A percentile compares a stretch with the other conserved stretches of the same genome.
phyloP scores from a whole-genome alignment of 2,888 invertebrate genomes.

The Andrena fulva region DNA sequence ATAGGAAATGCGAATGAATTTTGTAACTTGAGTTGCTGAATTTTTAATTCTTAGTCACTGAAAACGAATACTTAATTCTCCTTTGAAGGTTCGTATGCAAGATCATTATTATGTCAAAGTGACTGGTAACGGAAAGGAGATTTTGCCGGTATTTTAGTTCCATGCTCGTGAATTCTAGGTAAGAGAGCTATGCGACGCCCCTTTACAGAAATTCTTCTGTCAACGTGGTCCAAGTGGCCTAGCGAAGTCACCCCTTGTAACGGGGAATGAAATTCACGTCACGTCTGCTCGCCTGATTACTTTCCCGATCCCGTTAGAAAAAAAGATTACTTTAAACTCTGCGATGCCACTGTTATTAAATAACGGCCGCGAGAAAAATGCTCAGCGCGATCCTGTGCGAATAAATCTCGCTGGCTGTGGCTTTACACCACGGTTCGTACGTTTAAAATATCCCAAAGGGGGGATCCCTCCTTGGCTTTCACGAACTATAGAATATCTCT shows the following conservation, averaged over 20 bases:
- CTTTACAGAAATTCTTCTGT: neutral
- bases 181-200: too few species aligned
- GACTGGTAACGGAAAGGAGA: too few species aligned
- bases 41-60: too few species aligned
- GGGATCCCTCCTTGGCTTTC: conserved; percentile 4
- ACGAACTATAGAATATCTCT: neutral
- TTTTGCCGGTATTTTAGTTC: too few species aligned
- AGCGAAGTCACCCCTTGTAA: neutral
- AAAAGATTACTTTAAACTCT: conserved; percentile 39
- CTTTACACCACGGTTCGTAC: conserved; percentile 6
- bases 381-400: conserved; percentile 11
- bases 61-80: too few species aligned
- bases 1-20: too few species aligned
- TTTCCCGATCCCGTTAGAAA: neutral
- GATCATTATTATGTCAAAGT: too few species aligned
- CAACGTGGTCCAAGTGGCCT: neutral
- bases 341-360: conserved; percentile 30
- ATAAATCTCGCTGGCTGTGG: conserved; percentile 34
- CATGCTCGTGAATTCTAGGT: too few species aligned
- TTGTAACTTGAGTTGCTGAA: too few species aligned
- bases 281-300: conserved; percentile 28
- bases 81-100: too few species aligned
- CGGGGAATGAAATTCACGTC: conserved; percentile 23
- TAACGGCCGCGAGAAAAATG: conserved; percentile 30
- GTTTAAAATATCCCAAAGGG: conserved; percentile 47